A percentile compares a stretch with the other conserved stretches of the same genome.
These are phyloP conservation scores for Globicephala melas DNA, from an alignment of 2,113 vertebrate species.

Conservation along the genomic window DNA sequence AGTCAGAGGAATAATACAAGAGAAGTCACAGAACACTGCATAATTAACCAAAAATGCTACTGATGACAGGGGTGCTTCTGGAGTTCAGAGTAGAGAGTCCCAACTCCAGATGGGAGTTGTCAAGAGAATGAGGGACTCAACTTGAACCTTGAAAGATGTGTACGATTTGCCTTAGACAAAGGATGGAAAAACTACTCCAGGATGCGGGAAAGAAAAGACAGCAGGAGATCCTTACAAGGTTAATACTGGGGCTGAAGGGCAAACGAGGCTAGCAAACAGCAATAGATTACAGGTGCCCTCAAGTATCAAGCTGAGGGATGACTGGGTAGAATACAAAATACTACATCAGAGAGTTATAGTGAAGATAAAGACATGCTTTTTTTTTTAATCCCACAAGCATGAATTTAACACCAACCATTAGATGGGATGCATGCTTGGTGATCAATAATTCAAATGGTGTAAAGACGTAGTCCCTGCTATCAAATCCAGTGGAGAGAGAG, in stretches of 20 bases:
- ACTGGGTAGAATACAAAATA: background rate
- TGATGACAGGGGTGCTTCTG: background rate
- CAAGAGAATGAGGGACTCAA: background rate
- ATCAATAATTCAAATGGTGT: background rate
- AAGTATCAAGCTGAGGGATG: background rate
- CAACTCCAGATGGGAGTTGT: background rate
- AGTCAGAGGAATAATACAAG: background rate
- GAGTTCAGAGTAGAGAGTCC: background rate
- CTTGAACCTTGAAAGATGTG: background rate
- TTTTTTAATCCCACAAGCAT: background rate
- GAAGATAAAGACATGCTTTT: background rate
- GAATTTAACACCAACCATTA: background rate
- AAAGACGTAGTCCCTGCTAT: background rate
- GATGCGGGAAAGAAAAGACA: background rate
- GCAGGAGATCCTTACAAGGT: background rate
- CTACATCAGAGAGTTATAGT: background rate
- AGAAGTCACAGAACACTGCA: background rate
- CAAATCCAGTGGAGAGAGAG: background rate
- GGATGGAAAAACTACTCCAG: background rate
- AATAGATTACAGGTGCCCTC: background rate
- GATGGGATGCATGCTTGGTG: background rate
- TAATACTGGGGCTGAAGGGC: background rate
- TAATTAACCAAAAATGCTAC: background rate
- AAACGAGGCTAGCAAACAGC: background rate
- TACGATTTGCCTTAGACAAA: background rate